Base-by-base conservation (phyloP, 2,888 invertebrate genomes). In the Thereva nobilitata region DNA sequence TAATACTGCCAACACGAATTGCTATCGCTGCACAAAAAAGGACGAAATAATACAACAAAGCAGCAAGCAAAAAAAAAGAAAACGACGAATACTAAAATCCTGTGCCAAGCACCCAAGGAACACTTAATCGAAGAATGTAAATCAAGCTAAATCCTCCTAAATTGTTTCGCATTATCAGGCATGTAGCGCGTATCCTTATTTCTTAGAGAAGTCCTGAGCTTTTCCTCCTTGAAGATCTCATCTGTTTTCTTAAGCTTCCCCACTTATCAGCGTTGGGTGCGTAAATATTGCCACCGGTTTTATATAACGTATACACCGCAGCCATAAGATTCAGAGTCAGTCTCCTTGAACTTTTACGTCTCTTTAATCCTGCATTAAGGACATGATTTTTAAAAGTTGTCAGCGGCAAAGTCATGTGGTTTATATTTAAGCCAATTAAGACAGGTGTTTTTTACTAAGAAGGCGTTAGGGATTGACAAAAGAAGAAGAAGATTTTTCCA, bases 111-210 rank as follows among this genome's bases (percentile, higher is more conserved):
- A 49, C 45, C 23, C 47, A 10, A 23, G 47, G 44, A 23, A 52
- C 64, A 59, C 54, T 70, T 70, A 70, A 70, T 70, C 69, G 69
- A 56, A 45, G 67, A 66, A 70, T 70, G 69, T 70, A 70, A 67
- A 70, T 70, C 69, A 70, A 67, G 69, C 67, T 70, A 70, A 70
- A 70, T 70, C 69, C 69, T 63, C 66, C 69, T 70, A 70, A 70
- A 70, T 70, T 70, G 69, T 70, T 67, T 70, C 69, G 66, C 69
- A 70, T 70, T 70, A 67, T 67, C 69, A 57, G 63, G 53, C 57
- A 57, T 70, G 69, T 70, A 66, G 67, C 50, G 42, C 55, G 47
- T 52, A 47, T 53, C 44, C 44, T 53, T 53, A 44, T 64, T 42
- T 35, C 44, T 53, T 44, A 44, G 50, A 63, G 47, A 61, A 12